phyloP scores from a whole-genome alignment of 53 echinoderm and acorn worm genomes.

The Paelopatides confundens region DNA sequence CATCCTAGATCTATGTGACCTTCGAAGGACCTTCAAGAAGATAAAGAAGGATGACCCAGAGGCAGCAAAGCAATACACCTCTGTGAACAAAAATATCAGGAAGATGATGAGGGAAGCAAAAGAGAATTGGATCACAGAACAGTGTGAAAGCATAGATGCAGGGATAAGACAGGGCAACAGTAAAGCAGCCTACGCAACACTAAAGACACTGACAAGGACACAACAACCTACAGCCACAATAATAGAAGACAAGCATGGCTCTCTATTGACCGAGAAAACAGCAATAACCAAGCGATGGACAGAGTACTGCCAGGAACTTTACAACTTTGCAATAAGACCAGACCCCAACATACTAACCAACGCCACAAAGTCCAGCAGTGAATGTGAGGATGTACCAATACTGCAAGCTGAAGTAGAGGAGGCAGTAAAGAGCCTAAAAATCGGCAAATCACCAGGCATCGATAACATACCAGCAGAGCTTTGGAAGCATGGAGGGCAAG shows the following conservation, averaged over 20 bases:
- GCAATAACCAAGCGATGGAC: conserved; percentile 28
- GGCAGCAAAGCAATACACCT: background rate
- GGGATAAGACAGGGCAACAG: background rate
- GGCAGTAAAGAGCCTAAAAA: conserved; percentile 11
- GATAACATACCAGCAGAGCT: conserved; percentile 6
- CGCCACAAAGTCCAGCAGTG: conserved; percentile 8
- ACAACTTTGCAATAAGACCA: conserved; percentile 21
- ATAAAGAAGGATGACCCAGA: background rate
- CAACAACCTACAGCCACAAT: conserved; percentile 2
- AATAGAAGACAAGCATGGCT: conserved; percentile 25
- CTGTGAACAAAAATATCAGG: conserved; percentile 8
- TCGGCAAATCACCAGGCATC: conserved; percentile 28
- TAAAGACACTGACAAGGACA: background rate
- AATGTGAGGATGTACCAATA: conserved; percentile 26
- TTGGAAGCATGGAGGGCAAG: too few species aligned
- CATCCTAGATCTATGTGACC: conserved; percentile 36
- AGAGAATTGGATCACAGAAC: background rate
- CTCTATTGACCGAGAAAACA: too few species aligned
- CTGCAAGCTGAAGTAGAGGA: conserved; percentile 42
- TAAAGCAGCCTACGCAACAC: background rate
- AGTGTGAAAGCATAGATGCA: too few species aligned
- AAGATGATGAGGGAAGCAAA: conserved; percentile 26
- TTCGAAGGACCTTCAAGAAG: too few species aligned
- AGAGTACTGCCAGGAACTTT: conserved; percentile 29
- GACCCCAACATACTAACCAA: conserved; percentile 27